phyloP scores from a whole-genome alignment of 2,797 vertebrate genomes.

The Monodelphis domestica region DNA sequence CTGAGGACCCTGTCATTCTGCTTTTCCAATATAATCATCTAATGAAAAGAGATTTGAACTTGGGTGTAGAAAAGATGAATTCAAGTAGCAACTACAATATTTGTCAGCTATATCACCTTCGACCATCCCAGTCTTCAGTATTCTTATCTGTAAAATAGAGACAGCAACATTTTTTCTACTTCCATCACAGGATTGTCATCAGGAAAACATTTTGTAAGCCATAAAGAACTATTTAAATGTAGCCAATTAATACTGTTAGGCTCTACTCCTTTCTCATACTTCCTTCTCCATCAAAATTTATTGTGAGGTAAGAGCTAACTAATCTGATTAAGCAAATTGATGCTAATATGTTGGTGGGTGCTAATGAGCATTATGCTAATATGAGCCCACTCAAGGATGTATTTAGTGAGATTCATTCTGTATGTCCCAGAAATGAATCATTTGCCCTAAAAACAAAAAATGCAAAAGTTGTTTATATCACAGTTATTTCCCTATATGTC shows the following conservation, averaged over 20 bases:
- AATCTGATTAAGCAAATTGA: constrained; percentile 11
- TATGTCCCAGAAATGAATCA: background rate
- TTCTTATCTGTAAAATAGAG: background rate
- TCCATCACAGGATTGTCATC: background rate
- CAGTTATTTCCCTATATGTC: background rate
- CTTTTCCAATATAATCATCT: background rate
- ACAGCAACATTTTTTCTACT: background rate
- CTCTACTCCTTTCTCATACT: background rate
- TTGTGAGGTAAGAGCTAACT: background rate
- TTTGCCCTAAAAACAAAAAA: background rate
- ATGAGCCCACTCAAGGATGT: background rate
- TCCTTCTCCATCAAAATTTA: background rate
- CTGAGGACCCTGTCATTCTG: background rate
- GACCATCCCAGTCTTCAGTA: background rate
- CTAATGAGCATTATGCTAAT: constrained; percentile 23
- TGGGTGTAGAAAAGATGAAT: background rate
- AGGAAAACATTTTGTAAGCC: background rate
- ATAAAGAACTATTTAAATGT: background rate
- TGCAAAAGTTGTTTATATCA: background rate
- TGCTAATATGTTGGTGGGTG: background rate
- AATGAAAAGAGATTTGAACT: background rate
- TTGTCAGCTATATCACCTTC: background rate
- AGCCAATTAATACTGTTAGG: background rate
- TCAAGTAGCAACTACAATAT: background rate
- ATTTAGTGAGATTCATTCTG: background rate